Percentiles rank a stretch among this genome's conserved stretches.
Conservation (phyloP, 53 echinoderm and acorn worm species). For the Paracentrotus lividus region DNA sequence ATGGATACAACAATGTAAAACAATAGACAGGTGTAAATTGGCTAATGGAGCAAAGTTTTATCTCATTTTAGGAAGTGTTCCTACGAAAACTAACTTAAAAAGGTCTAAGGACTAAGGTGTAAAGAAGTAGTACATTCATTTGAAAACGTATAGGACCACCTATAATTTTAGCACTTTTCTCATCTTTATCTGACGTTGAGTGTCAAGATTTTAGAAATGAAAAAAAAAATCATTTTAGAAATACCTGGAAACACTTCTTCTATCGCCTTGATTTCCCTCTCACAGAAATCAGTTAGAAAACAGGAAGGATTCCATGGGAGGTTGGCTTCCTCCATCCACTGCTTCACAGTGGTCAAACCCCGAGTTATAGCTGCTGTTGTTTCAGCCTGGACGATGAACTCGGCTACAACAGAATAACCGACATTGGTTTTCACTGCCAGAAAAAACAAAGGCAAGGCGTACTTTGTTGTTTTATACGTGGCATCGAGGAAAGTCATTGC, state of each 20-base stretch:
- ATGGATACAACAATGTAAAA: no score
- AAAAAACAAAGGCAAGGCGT: background rate
- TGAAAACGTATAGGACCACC: no score
- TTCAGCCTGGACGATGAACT: background rate
- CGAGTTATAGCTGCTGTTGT: background rate
- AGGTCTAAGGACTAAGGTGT: no score
- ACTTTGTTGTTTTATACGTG: background rate
- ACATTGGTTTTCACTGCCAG: background rate
- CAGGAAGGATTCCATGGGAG: background rate
- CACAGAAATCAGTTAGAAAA: background rate
- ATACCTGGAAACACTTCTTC: constrained; percentile 26
- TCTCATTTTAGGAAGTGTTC: no score
- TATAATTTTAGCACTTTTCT: no score
- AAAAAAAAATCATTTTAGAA: no score
- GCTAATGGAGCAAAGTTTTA: no score
- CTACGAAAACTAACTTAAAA: no score
- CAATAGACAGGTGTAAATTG: no score
- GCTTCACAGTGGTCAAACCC: background rate
- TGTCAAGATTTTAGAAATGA: no score
- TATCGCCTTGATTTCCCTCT: background rate
- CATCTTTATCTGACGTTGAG: no score
- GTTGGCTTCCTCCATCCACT: background rate
- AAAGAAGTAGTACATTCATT: no score
- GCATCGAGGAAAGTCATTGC: background rate
- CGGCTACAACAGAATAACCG: background rate